Percentiles rank a stretch among this genome's conserved stretches.
phyloP scores from a whole-genome alignment of 1,140 invertebrate genomes.

The Sycophaga agraensis region DNA sequence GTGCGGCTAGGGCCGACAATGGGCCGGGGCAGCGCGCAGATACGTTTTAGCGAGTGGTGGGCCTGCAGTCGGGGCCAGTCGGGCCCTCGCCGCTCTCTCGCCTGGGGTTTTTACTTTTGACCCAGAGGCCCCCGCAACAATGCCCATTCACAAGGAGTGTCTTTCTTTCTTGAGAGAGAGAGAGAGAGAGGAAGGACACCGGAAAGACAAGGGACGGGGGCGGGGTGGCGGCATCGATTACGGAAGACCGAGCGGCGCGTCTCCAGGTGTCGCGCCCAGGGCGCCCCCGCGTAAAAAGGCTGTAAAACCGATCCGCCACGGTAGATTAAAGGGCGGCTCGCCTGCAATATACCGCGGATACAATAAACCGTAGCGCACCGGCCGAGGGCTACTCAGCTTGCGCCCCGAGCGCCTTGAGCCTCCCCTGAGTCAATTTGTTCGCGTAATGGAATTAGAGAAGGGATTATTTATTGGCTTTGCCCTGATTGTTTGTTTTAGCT shows the following conservation, averaged over 20 bases:
- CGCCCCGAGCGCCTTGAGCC: background rate
- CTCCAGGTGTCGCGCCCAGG: conserved; percentile 17
- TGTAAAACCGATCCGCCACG: conserved; percentile 40
- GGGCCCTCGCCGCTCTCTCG: background rate
- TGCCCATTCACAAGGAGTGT: background rate
- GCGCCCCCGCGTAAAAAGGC: conserved; percentile 24
- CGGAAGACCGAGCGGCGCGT: background rate
- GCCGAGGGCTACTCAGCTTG: too few species aligned
- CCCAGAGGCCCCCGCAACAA: conserved; percentile 3
- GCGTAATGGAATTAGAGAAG: background rate
- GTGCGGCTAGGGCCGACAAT: too few species aligned
- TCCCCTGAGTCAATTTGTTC: conserved; percentile 27
- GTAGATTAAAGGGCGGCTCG: conserved; percentile 36
- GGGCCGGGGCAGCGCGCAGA: too few species aligned
- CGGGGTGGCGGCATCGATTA: background rate
- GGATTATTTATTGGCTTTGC: too few species aligned
- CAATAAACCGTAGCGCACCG: conserved; percentile 32
- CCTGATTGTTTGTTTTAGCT: too few species aligned
- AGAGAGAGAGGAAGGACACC: conserved; percentile 7
- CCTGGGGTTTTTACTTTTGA: conserved; percentile 13
- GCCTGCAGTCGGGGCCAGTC: too few species aligned
- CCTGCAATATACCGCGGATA: conserved; percentile 23
- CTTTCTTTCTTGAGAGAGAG: background rate
- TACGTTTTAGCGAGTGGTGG: too few species aligned
- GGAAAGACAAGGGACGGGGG: background rate